A percentile compares a stretch with the other conserved stretches of the same genome.
Evolutionary conservation across 1,140 invertebrate species (phyloP).

Genomic region (Rhyacophila brunnea): DNA sequence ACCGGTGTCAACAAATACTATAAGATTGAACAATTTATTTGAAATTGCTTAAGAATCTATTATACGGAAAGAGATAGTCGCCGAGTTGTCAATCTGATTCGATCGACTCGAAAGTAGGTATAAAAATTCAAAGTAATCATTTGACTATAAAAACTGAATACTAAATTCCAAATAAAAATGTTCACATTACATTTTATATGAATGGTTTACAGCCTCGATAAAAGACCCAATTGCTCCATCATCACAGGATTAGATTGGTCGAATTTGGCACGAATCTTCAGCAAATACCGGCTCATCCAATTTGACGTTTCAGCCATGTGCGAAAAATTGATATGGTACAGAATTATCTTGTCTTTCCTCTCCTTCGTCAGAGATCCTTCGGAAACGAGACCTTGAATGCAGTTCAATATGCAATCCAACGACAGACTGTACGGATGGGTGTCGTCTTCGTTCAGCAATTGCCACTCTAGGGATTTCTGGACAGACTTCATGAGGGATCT

Average conservation of each 20-base stretch:
- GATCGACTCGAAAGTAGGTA: too few species aligned
- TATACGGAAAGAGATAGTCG: too few species aligned
- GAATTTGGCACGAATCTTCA: slow-evolving; percentile 36
- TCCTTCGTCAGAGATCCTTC: slow-evolving; percentile 40
- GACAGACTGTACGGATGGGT: slow-evolving; percentile 61
- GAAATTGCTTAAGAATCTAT: too few species aligned
- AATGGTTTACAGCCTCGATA: slow-evolving; percentile 33
- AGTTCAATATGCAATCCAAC: slow-evolving; percentile 54
- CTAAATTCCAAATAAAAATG: too few species aligned
- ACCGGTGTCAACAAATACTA: too few species aligned
- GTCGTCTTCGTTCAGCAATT: slow-evolving; percentile 39
- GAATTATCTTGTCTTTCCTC: slow-evolving; percentile 37
- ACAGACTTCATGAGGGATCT: slow-evolving; percentile 48
- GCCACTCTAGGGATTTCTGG: slow-evolving; percentile 53
- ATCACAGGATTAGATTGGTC: slow-evolving; percentile 39
- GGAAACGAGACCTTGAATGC: slow-evolving; percentile 43
- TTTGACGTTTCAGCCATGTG: slow-evolving; percentile 34
- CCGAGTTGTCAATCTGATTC: too few species aligned
- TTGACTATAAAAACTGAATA: too few species aligned
- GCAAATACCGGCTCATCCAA: slow-evolving; percentile 39
- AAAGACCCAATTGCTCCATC: slow-evolving; percentile 26
- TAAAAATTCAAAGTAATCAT: too few species aligned
- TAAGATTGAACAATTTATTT: too few species aligned
- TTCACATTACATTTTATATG: too few species aligned
- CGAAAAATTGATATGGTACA: slow-evolving; percentile 36